Base-by-base conservation (phyloP, 2,888 invertebrate genomes). In the Eledona agricola region DNA sequence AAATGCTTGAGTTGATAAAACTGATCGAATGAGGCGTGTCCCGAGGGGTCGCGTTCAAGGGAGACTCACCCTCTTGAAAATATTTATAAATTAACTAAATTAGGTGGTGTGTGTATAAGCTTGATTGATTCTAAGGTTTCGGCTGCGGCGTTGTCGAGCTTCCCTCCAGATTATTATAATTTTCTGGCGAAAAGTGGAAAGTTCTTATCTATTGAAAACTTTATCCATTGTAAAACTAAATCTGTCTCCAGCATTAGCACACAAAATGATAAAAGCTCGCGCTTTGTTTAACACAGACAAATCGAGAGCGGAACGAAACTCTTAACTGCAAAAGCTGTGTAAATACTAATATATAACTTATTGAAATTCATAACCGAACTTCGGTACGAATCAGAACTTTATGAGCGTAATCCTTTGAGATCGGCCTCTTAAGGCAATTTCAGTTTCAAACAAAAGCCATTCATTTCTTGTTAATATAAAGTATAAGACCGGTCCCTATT, bases 51-150 rank as follows among this genome's bases (percentile, higher is more conserved):
- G 17, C 34, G 23, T 12, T 19, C 19, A 32, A 38, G 51, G 46
- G 46, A 17, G 52, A 55, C 26, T 26, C 52, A 63, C 63, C 64
- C 66, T 65, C 63, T 60, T 63, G 61, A 67, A 70, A 71, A 70
- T 72, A 72, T 72, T 72, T 72, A 70, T 72, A 72, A 72, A 72
- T 72, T 72, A 72, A 72, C 70, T 70, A 67, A 70, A 71, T 71
- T 69, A 65, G 62, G 63, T 16, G 19, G 3, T 19, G 40, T 7
- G 16, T 40, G 40, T 40, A 28, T 35, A 15, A 25, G 25, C 40
- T 10, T 40, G 28, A 40, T 28, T 28, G 28, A 40, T 19, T 40
- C 28, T 28, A 31, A 4, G 17, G 26, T 11, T 26, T 6, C 4
- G 26, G 10, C 11, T 23, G 6, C 3, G 9, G 6, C 9, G 6